phyloP scores from a whole-genome alignment of 2,888 invertebrate species.

The Ochlodes sylvanus region DNA sequence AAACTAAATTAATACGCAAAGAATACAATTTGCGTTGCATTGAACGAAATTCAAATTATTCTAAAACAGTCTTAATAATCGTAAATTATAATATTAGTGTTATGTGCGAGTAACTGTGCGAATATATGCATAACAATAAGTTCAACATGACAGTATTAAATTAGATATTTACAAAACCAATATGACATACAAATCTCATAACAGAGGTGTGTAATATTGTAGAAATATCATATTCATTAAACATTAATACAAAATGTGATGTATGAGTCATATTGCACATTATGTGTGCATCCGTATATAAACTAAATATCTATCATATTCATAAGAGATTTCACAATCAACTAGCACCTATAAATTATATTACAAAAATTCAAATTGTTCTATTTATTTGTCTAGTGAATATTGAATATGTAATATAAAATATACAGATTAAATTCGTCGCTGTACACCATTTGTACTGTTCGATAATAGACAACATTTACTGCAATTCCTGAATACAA shows the following conservation, averaged over 20 bases:
- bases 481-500: constrained; percentile 43
- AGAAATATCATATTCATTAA: constrained; percentile 21
- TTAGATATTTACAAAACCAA: constrained; percentile 30
- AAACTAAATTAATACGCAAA: constrained; percentile 3
- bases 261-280: constrained; percentile 29
- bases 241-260: constrained; percentile 30
- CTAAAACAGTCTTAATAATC: constrained; percentile 72
- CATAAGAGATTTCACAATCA: constrained; percentile 65
- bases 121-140: constrained; percentile 59
- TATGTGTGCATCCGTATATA: constrained; percentile 26
- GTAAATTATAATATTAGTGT: constrained; percentile 27
- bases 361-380: constrained; percentile 40
- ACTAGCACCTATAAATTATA: constrained; percentile 69
- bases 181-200: constrained; percentile 28
- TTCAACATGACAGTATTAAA: constrained; percentile 8
- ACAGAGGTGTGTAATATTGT: constrained; percentile 12
- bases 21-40: constrained; percentile 51
- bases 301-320: constrained; percentile 49
- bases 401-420: constrained; percentile 24
- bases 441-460: constrained; percentile 60
- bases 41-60: constrained; percentile 56
- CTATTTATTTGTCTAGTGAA: constrained; percentile 28
- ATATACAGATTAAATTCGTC: constrained; percentile 46
- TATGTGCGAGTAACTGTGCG: constrained; percentile 44
- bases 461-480: constrained; percentile 60